Evolutionary conservation across 2,888 invertebrate genomes (phyloP).

Genomic region (Acleris sparsana): DNA sequence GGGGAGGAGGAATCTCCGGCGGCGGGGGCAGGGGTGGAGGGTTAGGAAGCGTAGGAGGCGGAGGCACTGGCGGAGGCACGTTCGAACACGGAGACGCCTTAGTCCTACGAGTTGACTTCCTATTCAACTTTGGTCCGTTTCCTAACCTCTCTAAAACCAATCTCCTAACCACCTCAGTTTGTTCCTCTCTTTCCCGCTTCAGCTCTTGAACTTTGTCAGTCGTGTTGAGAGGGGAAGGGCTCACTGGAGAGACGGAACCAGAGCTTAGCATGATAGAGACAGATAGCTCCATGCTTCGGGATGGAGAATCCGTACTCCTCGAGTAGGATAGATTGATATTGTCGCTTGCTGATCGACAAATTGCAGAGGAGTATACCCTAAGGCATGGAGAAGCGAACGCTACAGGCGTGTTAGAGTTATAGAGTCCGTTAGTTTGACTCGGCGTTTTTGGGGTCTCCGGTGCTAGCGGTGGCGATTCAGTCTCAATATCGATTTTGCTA

Average conservation of each 20-base stretch:
- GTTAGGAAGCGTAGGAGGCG: constrained; percentile 46
- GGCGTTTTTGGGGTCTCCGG: constrained; percentile 54
- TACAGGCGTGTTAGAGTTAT: constrained; percentile 40
- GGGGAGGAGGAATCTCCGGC: constrained; percentile 42
- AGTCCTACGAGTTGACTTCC: constrained; percentile 52
- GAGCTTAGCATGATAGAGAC: constrained; percentile 57
- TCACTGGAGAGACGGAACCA: constrained; percentile 61
- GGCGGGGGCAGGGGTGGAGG: constrained; percentile 48
- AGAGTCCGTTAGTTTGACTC: constrained; percentile 38
- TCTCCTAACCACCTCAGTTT: constrained; percentile 92
- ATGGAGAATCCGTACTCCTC: constrained; percentile 55
- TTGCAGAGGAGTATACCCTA: constrained; percentile 68
- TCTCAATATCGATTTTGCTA: constrained; percentile 49
- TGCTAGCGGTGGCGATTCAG: constrained; percentile 61
- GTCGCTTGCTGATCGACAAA: constrained; percentile 76
- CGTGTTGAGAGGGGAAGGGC: constrained; percentile 74
- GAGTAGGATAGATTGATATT: constrained; percentile 63
- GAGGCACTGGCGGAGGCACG: constrained; percentile 46
- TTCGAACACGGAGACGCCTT: constrained; percentile 53
- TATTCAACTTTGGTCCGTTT: constrained; percentile 48
- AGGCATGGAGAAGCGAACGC: constrained; percentile 52
- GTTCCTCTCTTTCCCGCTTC: constrained; percentile 90
- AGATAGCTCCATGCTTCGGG: constrained; percentile 57
- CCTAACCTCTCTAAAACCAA: constrained; percentile 91
- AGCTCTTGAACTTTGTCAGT: constrained; percentile 89